Base-by-base conservation (phyloP, 2,113 vertebrate species). In the Oophaga pumilio region DNA sequence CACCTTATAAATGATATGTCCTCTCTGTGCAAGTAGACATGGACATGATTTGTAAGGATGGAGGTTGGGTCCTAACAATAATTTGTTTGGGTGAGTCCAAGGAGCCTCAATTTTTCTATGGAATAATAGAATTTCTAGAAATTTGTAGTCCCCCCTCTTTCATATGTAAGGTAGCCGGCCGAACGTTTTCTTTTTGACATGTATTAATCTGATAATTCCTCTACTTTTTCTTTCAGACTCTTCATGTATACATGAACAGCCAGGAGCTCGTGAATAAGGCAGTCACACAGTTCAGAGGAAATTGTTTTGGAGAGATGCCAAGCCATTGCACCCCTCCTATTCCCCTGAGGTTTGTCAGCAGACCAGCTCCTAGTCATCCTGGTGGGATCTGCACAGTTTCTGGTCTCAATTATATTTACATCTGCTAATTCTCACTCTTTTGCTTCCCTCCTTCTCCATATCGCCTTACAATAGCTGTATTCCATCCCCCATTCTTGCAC, bases 221-320 rank as follows among this genome's bases (percentile, higher is more conserved):
- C 22, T 66, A 26, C 26, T 24, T 33, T 15, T 80, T 60, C 13
- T 66, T 50, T 66, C 13, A 14, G 33, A 50, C 9, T 59, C 50
- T n/a, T 15, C 4, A 8, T n/a, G 20, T 74, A 74, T 73, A 73
- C 22, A 78, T 17, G 64, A 77, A 57, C 73, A 64, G 43, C 50
- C 28, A 86, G 74, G 49, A 86, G 74, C 33, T 57, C 73, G 26
- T 49, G 78, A 20, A 59, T 74, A 64, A 66, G 57, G 78, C 33
- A 87, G 86, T 87, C 86, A 87, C 86, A 82, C 86, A 87, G 86
- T 82, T 87, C 78, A 87, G 86, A 87, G 86, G 86, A 87, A 87
- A 87, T 87, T 73, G 86, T 82, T 87, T 74, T 87, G 86, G 86
- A 59, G 56, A 10, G 12, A 13, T 62, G 77, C 86, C 86, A 87